Conservation (phyloP, 2,888 invertebrate genomes). For the Thyatira batis region DNA sequence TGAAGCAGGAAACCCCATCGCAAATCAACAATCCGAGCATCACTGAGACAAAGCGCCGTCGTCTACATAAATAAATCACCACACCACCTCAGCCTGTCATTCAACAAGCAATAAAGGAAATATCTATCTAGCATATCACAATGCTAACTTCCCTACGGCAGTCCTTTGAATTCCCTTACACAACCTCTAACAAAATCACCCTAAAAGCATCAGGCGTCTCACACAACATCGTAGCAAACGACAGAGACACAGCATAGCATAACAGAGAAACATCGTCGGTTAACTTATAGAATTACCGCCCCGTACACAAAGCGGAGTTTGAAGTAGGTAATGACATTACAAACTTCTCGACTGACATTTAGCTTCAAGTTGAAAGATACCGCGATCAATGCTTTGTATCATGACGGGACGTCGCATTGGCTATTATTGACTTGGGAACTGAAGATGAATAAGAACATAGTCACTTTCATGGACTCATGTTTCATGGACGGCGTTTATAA, state of each 20-base stretch:
- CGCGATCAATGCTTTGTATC: conserved; percentile 8
- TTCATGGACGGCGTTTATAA: too few relatives aligned
- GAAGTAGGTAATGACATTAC: conserved; percentile 54
- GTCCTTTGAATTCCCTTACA: too few relatives aligned
- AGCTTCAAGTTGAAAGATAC: conserved; percentile 13
- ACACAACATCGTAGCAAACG: too few relatives aligned
- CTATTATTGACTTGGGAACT: too few relatives aligned
- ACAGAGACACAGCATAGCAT: too few relatives aligned
- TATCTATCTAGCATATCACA: conserved; percentile 23
- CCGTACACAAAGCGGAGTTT: conserved; percentile 47
- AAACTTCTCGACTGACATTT: conserved; percentile 36
- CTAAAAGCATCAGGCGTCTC: too few relatives aligned
- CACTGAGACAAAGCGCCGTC: neutral
- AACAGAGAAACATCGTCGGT: too few relatives aligned
- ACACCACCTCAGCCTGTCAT: neutral
- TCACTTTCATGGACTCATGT: too few relatives aligned
- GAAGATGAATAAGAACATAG: too few relatives aligned
- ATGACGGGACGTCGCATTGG: too few relatives aligned
- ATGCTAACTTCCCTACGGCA: neutral
- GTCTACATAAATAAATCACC: neutral
- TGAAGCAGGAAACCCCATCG: neutral
- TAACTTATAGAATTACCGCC: too few relatives aligned
- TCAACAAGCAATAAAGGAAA: conserved; percentile 13
- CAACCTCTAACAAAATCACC: too few relatives aligned
- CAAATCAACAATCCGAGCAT: neutral